These are phyloP conservation scores for Protomyctophum bolini DNA, from an alignment of 2,113 vertebrate genomes.

Conservation along the genomic window DNA sequence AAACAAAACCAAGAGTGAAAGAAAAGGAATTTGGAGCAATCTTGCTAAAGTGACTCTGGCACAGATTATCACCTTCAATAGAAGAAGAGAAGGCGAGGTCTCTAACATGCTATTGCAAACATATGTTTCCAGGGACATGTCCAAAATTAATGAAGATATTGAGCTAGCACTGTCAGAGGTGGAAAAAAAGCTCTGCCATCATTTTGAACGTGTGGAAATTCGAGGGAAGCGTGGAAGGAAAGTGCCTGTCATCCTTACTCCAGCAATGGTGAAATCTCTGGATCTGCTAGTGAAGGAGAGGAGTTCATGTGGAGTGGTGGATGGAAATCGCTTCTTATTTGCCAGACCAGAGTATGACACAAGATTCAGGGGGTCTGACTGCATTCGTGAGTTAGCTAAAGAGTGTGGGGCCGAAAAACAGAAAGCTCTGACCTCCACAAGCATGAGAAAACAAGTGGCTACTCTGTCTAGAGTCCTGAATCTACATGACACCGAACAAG, in stretches of 20 bases:
- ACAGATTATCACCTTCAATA: slow-evolving; percentile 38
- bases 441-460: slow-evolving; percentile 25
- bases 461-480: slow-evolving; percentile 29
- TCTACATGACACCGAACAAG: slow-evolving; percentile 32
- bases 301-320: slow-evolving; percentile 5
- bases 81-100: slow-evolving; percentile 33
- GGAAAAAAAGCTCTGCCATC: slow-evolving; percentile 25
- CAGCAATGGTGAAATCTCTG: slow-evolving; percentile 18
- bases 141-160: slow-evolving; percentile 15
- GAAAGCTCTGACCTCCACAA: slow-evolving; percentile 14
- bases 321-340: neutral
- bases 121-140: slow-evolving; percentile 17
- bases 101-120: slow-evolving; percentile 20
- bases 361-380: slow-evolving; percentile 1
- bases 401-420: slow-evolving; percentile 20
- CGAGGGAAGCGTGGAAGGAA: slow-evolving; percentile 33
- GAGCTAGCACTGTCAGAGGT: slow-evolving; percentile 13
- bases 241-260: slow-evolving; percentile 24
- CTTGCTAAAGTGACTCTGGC: slow-evolving; percentile 25
- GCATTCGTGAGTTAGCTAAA: neutral
- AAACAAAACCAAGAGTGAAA: neutral
- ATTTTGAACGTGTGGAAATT: slow-evolving; percentile 27
- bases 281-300: slow-evolving; percentile 20
- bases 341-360: neutral
- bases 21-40: slow-evolving; percentile 20